These are phyloP conservation scores for Leptoteleia sp. DNA, from an alignment of 1,140 invertebrate genomes.

Conservation along the genomic window DNA sequence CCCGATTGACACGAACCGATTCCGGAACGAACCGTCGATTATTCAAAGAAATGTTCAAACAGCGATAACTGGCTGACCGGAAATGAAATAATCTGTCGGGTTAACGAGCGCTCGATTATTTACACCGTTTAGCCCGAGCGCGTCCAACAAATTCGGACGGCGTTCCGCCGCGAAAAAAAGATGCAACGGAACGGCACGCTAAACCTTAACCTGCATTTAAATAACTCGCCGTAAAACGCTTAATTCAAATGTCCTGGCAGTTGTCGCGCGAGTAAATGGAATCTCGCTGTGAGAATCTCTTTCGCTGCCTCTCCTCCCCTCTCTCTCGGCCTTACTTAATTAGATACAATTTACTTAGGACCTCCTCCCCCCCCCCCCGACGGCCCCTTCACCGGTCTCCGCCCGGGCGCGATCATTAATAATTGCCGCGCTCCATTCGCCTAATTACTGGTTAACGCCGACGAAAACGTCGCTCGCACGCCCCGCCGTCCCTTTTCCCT, in stretches of 20 bases:
- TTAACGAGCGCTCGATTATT: constrained; percentile 30
- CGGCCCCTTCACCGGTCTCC: constrained; percentile 3
- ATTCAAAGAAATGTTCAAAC: too few species aligned
- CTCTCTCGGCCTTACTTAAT: constrained; percentile 63
- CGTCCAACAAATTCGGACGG: constrained; percentile 33
- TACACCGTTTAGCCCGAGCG: constrained; percentile 12
- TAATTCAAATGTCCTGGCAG: constrained; percentile 63
- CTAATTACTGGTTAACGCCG: constrained; percentile 63
- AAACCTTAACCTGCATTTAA: constrained; percentile 55
- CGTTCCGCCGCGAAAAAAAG: constrained; percentile 39
- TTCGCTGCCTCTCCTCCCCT: too few species aligned
- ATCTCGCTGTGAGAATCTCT: constrained; percentile 27
- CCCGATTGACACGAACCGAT: constrained; percentile 4
- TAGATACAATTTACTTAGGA: constrained; percentile 64
- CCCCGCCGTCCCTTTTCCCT: constrained; percentile 29
- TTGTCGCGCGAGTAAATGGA: constrained; percentile 62
- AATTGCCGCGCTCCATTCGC: constrained; percentile 53
- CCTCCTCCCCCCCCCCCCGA: constrained; percentile 5
- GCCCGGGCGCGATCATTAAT: constrained; percentile 58
- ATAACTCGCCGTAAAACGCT: constrained; percentile 60
- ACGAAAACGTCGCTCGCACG: constrained; percentile 46
- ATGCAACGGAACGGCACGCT: constrained; percentile 21
- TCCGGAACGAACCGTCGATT: background rate
- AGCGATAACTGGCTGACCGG: too few species aligned
- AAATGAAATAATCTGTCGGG: too few species aligned